Conservation (phyloP, 2,113 vertebrate species). For the Varanus komodoensis region DNA sequence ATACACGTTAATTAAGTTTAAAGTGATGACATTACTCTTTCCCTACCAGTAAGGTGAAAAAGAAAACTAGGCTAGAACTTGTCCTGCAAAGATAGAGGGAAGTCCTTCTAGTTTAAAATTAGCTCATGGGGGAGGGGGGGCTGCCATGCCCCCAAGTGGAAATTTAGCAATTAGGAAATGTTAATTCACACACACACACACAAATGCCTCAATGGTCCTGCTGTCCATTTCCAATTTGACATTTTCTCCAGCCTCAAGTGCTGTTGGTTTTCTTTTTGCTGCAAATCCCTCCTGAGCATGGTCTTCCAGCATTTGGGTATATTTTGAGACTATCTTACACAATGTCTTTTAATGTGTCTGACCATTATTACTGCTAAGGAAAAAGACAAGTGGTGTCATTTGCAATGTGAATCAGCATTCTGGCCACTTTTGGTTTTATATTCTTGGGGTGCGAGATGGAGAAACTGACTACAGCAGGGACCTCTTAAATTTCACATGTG, state of each 20-base stretch:
- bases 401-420: not conserved
- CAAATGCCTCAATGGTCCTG: not conserved
- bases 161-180: not conserved
- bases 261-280: not conserved
- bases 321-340: not conserved
- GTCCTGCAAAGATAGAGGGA: not conserved
- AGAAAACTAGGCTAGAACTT: not conserved
- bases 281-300: not conserved
- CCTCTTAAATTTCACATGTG: not conserved
- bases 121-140: not conserved
- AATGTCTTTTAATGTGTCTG: not conserved
- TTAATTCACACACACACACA: too few relatives aligned
- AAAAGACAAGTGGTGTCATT: not conserved
- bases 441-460: too few relatives aligned
- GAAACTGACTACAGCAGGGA: not conserved
- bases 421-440: not conserved
- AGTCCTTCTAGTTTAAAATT: not conserved
- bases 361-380: not conserved
- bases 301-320: not conserved
- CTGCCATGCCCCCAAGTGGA: not conserved
- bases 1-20: not conserved
- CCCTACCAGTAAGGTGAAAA: not conserved
- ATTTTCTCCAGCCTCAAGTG: not conserved
- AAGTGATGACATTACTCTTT: not conserved
- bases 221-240: not conserved